These are phyloP conservation scores for Corvus cornix DNA, from an alignment of 2,113 vertebrate species.

Conservation along the genomic window DNA sequence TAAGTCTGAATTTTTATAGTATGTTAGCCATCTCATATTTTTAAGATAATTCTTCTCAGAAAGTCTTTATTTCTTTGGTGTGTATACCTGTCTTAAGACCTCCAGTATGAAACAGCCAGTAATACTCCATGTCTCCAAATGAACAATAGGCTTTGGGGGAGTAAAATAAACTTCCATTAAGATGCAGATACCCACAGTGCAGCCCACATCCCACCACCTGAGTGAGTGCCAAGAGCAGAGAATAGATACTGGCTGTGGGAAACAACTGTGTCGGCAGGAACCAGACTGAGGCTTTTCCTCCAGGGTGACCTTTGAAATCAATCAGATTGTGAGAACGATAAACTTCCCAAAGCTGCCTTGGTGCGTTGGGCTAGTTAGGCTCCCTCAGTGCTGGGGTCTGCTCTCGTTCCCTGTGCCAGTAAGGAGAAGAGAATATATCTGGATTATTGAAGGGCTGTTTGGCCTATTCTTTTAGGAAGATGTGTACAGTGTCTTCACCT, in stretches of 20 bases:
- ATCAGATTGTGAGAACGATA: not conserved
- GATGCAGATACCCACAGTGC: slow-evolving; percentile 6
- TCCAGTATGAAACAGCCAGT: not conserved
- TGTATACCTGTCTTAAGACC: not conserved
- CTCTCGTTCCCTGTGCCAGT: not conserved
- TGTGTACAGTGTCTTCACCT: not conserved
- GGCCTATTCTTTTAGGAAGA: rapidly evolving
- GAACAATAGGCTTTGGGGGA: slow-evolving; percentile 6
- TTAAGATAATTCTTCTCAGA: not conserved
- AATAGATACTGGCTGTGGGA: slow-evolving; percentile 14
- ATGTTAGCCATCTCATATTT: not conserved
- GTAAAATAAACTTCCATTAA: not conserved
- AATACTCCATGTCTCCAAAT: not conserved
- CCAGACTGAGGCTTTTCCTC: slow-evolving; percentile 32
- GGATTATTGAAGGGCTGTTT: not conserved
- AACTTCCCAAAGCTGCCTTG: not conserved
- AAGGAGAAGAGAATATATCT: not conserved
- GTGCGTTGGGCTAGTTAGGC: not conserved
- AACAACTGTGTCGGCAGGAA: not conserved
- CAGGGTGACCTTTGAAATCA: slow-evolving; percentile 46
- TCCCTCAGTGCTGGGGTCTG: not conserved
- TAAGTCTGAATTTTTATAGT: not conserved
- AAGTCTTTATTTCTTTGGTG: not conserved
- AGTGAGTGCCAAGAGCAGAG: slow-evolving; percentile 29
- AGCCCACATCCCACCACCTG: not conserved